A percentile compares a stretch with the other conserved stretches of the same genome.
These are phyloP conservation scores for Bombus cullumanus DNA, from an alignment of 1,140 invertebrate genomes.

Conservation along the genomic window DNA sequence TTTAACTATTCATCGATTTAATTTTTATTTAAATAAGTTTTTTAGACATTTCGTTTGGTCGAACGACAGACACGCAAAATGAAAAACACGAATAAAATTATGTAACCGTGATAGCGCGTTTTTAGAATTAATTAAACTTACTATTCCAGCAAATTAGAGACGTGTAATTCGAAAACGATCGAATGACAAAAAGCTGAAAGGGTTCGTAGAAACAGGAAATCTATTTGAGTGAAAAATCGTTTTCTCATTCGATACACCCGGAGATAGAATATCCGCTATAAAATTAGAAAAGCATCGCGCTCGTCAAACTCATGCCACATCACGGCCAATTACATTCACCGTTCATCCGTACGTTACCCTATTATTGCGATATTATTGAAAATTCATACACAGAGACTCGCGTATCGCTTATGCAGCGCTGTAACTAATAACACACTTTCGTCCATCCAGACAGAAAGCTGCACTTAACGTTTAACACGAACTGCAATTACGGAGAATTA, in stretches of 20 bases:
- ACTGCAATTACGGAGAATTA: slow-evolving; percentile 20
- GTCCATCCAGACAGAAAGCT: background rate
- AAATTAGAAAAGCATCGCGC: background rate
- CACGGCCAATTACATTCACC: slow-evolving; percentile 14
- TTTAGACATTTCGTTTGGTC: background rate
- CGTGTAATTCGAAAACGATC: background rate
- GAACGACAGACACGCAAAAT: background rate
- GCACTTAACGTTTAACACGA: slow-evolving; percentile 22
- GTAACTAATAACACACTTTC: slow-evolving; percentile 29
- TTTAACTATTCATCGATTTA: background rate
- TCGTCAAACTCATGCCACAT: slow-evolving; percentile 5
- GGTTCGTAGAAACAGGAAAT: background rate
- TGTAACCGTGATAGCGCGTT: too few relatives aligned
- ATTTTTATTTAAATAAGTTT: background rate
- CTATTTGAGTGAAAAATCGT: background rate
- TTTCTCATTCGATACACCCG: background rate
- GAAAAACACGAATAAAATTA: background rate
- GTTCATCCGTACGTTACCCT: background rate
- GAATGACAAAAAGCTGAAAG: background rate
- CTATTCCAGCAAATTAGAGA: background rate
- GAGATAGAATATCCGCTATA: background rate
- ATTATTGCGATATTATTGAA: slow-evolving; percentile 7
- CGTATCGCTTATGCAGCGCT: background rate
- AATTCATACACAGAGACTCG: background rate
- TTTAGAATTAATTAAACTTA: background rate